Base-by-base conservation (phyloP, 2,888 invertebrate species). In the Acronicta alni region DNA sequence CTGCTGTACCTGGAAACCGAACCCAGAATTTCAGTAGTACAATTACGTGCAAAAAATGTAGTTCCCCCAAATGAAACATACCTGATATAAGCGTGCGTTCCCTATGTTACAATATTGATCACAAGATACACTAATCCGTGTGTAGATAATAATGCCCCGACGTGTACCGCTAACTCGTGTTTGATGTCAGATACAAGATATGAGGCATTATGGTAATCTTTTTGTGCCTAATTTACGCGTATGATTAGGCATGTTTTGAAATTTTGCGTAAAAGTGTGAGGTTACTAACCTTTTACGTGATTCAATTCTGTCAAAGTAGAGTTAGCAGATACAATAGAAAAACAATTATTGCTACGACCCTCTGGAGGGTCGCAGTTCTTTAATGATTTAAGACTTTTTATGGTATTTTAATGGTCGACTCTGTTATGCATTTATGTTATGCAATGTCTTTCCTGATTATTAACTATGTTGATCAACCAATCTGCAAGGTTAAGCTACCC, bases 101-200 rank as follows among this genome's bases (percentile, higher is more conserved):
- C 51, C 46, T 48, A 57, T 57, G 42, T 49, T 57, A 44, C 60
- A 51, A 30, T 64, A 73, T 69, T 63, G 53, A 67, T 72, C 63
- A 53, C 10, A 10, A 69, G 65, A 57, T 72, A 74, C 49, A 59
- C 37, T 58, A 67, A 70, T 61, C 72, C 57, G 14, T 18, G 15
- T 32, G 5, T 42, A 16, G 69, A 67, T 67, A 71, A 60, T n/a
- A 47, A 35, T 65, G 45, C 67, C 71, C 54, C 32, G 41, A 9
- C 8, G 23, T 48, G 47, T 53, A 47, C 20, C 37, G 42, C 35
- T 15, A 32, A 49, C 58, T 15, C 35, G 20, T 20, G 49, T 44
- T 51, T 53, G 30, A 43, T 64, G 45, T 46, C 20, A 35, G 54
- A 67, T 56, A 56, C 20, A 12, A 30, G 9, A 17, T n/a, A 10